phyloP scores from a whole-genome alignment of 2,888 invertebrate genomes.

The Drosophila engyochracea region DNA sequence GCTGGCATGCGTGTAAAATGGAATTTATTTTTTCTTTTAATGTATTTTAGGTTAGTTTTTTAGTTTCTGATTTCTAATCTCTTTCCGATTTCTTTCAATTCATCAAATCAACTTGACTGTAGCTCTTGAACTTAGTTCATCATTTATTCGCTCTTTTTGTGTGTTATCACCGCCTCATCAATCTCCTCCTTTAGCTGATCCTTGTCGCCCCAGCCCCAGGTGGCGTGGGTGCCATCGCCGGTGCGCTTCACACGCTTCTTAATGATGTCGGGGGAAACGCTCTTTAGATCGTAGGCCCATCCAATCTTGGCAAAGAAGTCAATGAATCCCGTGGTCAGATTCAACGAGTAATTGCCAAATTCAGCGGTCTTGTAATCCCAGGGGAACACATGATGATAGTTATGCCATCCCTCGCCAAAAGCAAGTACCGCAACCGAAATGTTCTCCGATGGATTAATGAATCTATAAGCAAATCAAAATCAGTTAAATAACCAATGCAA shows the following conservation, averaged over 20 bases:
- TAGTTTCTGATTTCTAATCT: slow-evolving; percentile 21
- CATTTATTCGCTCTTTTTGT: slow-evolving; percentile 87
- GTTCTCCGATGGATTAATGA: slow-evolving; percentile 90
- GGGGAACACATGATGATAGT: slow-evolving; percentile 94
- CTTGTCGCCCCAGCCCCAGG: slow-evolving; percentile 93
- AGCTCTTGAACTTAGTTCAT: slow-evolving; percentile 3
- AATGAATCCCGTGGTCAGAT: slow-evolving; percentile 91
- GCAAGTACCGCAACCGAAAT: slow-evolving; percentile 88
- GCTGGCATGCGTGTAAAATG: slow-evolving; percentile 47
- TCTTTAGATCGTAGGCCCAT: slow-evolving; percentile 95
- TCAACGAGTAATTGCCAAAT: slow-evolving; percentile 90
- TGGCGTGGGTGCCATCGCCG: slow-evolving; percentile 90
- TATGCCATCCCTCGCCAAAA: slow-evolving; percentile 93
- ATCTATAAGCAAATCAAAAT: slow-evolving; percentile 76
- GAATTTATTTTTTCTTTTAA: slow-evolving; percentile 37
- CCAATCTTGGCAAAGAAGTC: slow-evolving; percentile 93
- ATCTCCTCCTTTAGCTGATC: slow-evolving; percentile 88
- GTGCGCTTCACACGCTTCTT: slow-evolving; percentile 90
- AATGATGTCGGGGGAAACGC: slow-evolving; percentile 90
- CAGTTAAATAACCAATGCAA: not conserved
- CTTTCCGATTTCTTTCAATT: slow-evolving; percentile 37
- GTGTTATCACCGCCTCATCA: slow-evolving; percentile 87
- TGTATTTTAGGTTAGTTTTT: slow-evolving; percentile 25
- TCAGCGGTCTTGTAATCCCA: slow-evolving; percentile 95
- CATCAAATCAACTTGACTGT: slow-evolving; percentile 31